Conservation (phyloP, 1,140 invertebrate species). For the Leptinotarsa texana region DNA sequence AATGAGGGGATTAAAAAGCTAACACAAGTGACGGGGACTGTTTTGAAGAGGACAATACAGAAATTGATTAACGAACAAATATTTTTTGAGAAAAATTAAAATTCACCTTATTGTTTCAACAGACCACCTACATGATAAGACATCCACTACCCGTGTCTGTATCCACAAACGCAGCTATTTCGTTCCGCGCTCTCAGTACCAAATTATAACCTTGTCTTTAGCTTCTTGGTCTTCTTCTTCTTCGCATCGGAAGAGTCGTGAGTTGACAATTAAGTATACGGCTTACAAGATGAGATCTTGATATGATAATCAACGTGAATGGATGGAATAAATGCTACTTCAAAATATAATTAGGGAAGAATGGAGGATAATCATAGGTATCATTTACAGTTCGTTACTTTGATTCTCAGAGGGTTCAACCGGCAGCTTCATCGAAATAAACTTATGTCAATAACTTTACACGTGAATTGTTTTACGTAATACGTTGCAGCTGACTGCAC, state of each 20-base stretch:
- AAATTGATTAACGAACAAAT: no score
- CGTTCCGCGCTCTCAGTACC: neutral
- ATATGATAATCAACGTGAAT: neutral
- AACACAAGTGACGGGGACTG: no score
- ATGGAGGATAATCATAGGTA: neutral
- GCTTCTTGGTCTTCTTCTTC: neutral
- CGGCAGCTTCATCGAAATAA: no score
- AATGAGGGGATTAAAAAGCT: no score
- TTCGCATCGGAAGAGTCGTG: neutral
- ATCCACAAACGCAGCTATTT: neutral
- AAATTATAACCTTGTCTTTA: neutral
- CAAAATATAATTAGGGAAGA: neutral
- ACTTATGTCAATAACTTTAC: no score
- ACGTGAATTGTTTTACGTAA: no score
- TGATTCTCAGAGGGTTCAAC: no score
- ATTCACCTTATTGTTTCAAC: no score
- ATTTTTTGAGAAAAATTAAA: no score
- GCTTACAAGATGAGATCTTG: neutral
- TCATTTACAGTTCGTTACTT: neutral
- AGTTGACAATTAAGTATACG: neutral
- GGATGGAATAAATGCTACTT: neutral
- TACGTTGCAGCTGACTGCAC: no score
- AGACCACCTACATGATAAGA: no score
- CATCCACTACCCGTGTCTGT: neutral
- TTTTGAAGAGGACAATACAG: no score